These are phyloP conservation scores for Thereva unica DNA, from an alignment of 2,888 invertebrate genomes.

Conservation along the genomic window DNA sequence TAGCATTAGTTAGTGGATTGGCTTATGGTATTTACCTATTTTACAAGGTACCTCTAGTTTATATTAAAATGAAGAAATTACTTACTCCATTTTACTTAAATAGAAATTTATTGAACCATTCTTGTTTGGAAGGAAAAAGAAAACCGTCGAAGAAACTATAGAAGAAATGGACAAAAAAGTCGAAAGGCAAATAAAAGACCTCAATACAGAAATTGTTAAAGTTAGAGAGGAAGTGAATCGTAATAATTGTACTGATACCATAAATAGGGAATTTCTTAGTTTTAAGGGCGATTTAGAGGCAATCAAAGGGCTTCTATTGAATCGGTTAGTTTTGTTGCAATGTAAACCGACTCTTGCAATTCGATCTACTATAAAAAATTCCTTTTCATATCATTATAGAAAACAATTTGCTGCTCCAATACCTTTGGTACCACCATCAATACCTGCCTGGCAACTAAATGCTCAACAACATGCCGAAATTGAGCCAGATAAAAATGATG, in stretches of 20 bases:
- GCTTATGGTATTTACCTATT: constrained; percentile 79
- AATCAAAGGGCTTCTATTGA: constrained; percentile 73
- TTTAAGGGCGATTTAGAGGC: constrained; percentile 72
- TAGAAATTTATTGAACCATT: constrained; percentile 69
- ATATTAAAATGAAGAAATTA: neutral
- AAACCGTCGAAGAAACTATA: constrained; percentile 68
- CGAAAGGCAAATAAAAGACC: constrained; percentile 62
- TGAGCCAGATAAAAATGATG: constrained; percentile 60
- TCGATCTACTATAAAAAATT: constrained; percentile 1
- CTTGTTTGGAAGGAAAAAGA: constrained; percentile 70
- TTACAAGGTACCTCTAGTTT: constrained; percentile 68
- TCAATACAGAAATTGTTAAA: constrained; percentile 68
- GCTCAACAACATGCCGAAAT: constrained; percentile 51
- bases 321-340: constrained; percentile 60
- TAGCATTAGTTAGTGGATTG: constrained; percentile 76
- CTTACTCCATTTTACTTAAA: constrained; percentile 42
- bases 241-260: constrained; percentile 54
- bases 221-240: constrained; percentile 69
- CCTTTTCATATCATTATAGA: constrained; percentile 55
- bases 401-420: constrained; percentile 78
- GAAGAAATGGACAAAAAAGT: constrained; percentile 70
- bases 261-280: constrained; percentile 66
- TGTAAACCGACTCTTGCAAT: neutral
- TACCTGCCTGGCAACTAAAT: constrained; percentile 79
- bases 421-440: constrained; percentile 68